These are phyloP conservation scores for Zophobas atratus DNA, from an alignment of 1,140 invertebrate genomes.

Conservation along the genomic window DNA sequence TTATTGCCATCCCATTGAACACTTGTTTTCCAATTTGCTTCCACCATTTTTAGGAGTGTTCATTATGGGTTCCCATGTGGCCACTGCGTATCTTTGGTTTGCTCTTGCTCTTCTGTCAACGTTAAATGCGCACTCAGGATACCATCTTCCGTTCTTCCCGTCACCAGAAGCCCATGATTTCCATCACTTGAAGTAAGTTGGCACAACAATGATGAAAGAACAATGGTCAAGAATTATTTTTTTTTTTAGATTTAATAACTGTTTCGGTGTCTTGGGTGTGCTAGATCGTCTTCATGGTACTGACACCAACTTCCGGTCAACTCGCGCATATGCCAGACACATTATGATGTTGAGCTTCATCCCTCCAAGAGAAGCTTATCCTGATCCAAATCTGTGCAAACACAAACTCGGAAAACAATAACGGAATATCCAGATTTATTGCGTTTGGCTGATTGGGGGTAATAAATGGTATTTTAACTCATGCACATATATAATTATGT, in stretches of 20 bases:
- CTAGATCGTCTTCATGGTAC: conserved; percentile 91
- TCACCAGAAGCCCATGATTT: conserved; percentile 94
- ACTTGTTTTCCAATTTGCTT: conserved; percentile 86
- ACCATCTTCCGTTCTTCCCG: conserved; percentile 90
- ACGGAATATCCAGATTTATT: conserved; percentile 1
- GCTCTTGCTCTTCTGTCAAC: conserved; percentile 85
- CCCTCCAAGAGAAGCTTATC: conserved; percentile 82
- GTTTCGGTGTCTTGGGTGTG: conserved; percentile 88
- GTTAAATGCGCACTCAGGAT: conserved; percentile 89
- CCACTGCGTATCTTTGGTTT: conserved; percentile 89
- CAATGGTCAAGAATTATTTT: conserved; percentile 37
- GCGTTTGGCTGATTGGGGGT: neutral
- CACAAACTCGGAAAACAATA: conserved; percentile 63
- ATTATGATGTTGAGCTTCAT: conserved; percentile 86
- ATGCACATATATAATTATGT: conserved; percentile 35
- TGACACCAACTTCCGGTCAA: conserved; percentile 82
- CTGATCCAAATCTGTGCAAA: conserved; percentile 74
- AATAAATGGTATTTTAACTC: conserved; percentile 30
- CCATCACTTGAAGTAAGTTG: conserved; percentile 88
- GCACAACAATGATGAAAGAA: neutral
- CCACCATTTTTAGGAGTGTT: conserved; percentile 87
- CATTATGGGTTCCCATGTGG: conserved; percentile 86
- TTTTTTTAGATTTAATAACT: conserved; percentile 83
- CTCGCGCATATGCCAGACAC: conserved; percentile 82
- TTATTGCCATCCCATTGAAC: conserved; percentile 92